Percentiles rank a stretch among this genome's conserved stretches.
These are phyloP conservation scores for Yponomeuta plumbellus DNA, from an alignment of 2,888 invertebrate genomes.

Conservation along the genomic window DNA sequence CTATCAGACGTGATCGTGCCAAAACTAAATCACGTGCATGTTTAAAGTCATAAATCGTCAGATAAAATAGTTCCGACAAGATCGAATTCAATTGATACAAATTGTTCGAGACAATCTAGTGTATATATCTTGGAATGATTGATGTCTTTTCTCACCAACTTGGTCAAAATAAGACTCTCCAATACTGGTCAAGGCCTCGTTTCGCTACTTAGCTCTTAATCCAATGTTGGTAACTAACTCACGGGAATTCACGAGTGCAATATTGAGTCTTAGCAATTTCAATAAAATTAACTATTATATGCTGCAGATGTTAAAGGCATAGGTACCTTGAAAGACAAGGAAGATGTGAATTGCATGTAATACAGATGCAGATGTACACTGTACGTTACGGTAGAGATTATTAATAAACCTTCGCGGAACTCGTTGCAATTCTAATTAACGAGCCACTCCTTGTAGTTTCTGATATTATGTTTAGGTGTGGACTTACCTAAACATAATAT, in stretches of 20 bases:
- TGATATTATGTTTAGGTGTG: neutral
- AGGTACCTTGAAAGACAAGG: neutral
- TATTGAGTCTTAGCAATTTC: neutral
- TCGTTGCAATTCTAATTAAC: too few relatives aligned
- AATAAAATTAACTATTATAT: neutral
- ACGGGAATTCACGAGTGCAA: neutral
- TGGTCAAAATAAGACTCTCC: too few relatives aligned
- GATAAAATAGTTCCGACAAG: conserved; percentile 14
- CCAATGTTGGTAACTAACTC: neutral
- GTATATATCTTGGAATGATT: neutral
- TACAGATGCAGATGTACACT: neutral
- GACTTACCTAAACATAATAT: too few relatives aligned
- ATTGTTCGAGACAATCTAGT: neutral
- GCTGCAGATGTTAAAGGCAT: neutral
- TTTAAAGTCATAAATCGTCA: conserved; percentile 11
- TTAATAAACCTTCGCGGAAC: conserved; percentile 1
- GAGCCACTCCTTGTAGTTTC: neutral
- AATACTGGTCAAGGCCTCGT: neutral
- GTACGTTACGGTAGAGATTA: neutral
- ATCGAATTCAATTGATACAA: conserved; percentile 7
- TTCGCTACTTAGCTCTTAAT: neutral
- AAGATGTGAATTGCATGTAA: neutral
- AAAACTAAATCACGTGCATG: conserved; percentile 19
- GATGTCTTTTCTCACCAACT: too few relatives aligned
- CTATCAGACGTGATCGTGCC: conserved; percentile 29